phyloP scores from a whole-genome alignment of 2,797 vertebrate species.

The Macropus fuliginosus region DNA sequence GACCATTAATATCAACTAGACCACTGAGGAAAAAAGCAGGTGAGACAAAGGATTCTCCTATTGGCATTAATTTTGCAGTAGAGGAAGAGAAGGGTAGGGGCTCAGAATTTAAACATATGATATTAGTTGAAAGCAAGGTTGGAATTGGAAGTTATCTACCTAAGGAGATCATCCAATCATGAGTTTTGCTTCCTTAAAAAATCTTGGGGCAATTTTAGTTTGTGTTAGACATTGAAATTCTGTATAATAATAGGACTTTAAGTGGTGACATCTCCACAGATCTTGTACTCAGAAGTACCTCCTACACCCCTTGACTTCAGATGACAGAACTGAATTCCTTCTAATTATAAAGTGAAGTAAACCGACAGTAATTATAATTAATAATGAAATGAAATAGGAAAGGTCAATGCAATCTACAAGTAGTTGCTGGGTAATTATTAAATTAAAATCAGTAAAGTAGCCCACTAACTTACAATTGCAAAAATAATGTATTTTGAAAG shows the following conservation, averaged over 20 bases:
- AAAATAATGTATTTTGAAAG: not conserved
- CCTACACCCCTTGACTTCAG: not conserved
- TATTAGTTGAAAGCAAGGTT: not conserved
- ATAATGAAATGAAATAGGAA: not conserved
- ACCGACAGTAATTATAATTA: not conserved
- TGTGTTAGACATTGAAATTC: slow-evolving; percentile 46
- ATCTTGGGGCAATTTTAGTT: slow-evolving; percentile 51
- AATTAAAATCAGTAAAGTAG: slow-evolving; percentile 48
- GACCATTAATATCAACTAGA: not conserved
- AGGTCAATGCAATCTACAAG: slow-evolving; percentile 4
- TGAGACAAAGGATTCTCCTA: not conserved
- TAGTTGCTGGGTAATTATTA: not conserved
- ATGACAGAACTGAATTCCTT: slow-evolving; percentile 30
- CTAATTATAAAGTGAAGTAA: slow-evolving; percentile 41
- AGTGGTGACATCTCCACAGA: slow-evolving; percentile 45
- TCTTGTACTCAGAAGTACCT: slow-evolving; percentile 7
- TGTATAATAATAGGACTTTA: slow-evolving; percentile 22
- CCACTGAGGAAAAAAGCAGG: not conserved
- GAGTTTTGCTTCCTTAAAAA: not conserved
- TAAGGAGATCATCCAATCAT: slow-evolving; percentile 43
- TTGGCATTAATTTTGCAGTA: slow-evolving; percentile 4
- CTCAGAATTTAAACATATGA: slow-evolving; percentile 43
- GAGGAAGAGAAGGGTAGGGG: not conserved
- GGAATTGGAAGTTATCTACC: slow-evolving; percentile 38
- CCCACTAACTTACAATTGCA: slow-evolving; percentile 24